phyloP scores from a whole-genome alignment of 2,888 invertebrate species.

The Drosophila basisetae region DNA sequence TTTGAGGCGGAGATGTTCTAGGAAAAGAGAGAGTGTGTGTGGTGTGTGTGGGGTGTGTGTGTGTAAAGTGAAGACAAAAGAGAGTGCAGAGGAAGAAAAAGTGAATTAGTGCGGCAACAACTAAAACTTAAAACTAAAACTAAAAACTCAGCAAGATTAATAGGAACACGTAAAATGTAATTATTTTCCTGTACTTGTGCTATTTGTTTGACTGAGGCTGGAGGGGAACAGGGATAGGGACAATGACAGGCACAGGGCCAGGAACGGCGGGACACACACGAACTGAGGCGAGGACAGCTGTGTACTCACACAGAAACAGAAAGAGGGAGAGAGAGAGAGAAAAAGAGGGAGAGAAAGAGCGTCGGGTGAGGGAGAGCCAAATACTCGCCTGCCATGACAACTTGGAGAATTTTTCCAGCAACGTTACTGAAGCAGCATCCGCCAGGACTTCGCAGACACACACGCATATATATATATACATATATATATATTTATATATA shows the following conservation, averaged over 20 bases:
- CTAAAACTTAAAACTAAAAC: slow-evolving; percentile 68
- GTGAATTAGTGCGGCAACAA: slow-evolving; percentile 76
- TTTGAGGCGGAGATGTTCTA: slow-evolving; percentile 33
- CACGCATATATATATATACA: neutral
- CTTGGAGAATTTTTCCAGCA: slow-evolving; percentile 70
- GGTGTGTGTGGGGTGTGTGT: neutral
- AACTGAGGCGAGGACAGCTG: slow-evolving; percentile 27
- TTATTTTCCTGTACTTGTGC: slow-evolving; percentile 79
- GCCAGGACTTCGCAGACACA: slow-evolving; percentile 37
- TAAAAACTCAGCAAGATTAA: slow-evolving; percentile 81
- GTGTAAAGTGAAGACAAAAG: neutral
- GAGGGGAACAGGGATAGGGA: neutral
- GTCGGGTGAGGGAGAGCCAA: slow-evolving; percentile 22
- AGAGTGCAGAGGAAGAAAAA: slow-evolving; percentile 50
- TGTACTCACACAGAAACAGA: slow-evolving; percentile 23
- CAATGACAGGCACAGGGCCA: neutral
- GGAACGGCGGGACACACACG: slow-evolving; percentile 3
- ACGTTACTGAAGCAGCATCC: slow-evolving; percentile 43
- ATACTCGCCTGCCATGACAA: slow-evolving; percentile 68
- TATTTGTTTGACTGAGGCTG: slow-evolving; percentile 58
- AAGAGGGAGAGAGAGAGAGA: slow-evolving; percentile 8
- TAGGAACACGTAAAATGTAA: slow-evolving; percentile 81
- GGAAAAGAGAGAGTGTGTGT: neutral
- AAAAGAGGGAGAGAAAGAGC: slow-evolving; percentile 11
- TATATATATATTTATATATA: neutral